Evolutionary conservation across 30 jellyfish, hydroid and myxozoan species (phyloP), one percentile per base, ranked within the genome.

Genomic region (Aurelia sp.): DNA sequence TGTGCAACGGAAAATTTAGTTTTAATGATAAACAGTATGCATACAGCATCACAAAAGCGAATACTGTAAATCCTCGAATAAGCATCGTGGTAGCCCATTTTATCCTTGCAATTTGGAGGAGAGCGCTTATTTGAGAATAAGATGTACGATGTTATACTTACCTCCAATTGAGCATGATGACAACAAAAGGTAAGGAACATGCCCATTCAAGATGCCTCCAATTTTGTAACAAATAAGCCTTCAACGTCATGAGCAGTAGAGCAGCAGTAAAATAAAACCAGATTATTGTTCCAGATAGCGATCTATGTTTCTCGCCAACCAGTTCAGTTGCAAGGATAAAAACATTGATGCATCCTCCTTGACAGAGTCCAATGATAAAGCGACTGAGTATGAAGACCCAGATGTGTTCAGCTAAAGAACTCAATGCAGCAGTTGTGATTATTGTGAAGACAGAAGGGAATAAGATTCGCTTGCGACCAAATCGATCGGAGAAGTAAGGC

Each of bases 241-340:
- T 52, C 38, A 76, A 50, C 15, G 97, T 83, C 92, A 91, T 81
- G 11, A 84, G 18, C 6, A 84, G 82, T 50, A 91, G 88, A 8
- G 95, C 97, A 6, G 65, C 47, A 3, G 97, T 76, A 51, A 91
- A 91, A 61, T 91, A 91, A 69, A 91, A 77, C 97, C 97, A 91
- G 10, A 91, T 79, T 20, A 91, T 10, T 33, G 97, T 91, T 10
- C 95, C 92, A 20, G 97, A 82, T 20, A 84, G 22, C 7, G 97
- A 71, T 22, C 96, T 81, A 76, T 72, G 85, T 12, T 73, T 70
- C 8, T 88, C 91, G 55, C 97, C 94, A 44, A 80, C 91, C 50
- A 91, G 15, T 71, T 91, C 97, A 4, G 97, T 85, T 50, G 97
- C 97, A 21, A 91, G 82, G n/a, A 91, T 90, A 73, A 91, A 91